These are phyloP conservation scores for Stenchaetothrips biformis DNA, from an alignment of 2,888 invertebrate genomes.

Conservation along the genomic window DNA sequence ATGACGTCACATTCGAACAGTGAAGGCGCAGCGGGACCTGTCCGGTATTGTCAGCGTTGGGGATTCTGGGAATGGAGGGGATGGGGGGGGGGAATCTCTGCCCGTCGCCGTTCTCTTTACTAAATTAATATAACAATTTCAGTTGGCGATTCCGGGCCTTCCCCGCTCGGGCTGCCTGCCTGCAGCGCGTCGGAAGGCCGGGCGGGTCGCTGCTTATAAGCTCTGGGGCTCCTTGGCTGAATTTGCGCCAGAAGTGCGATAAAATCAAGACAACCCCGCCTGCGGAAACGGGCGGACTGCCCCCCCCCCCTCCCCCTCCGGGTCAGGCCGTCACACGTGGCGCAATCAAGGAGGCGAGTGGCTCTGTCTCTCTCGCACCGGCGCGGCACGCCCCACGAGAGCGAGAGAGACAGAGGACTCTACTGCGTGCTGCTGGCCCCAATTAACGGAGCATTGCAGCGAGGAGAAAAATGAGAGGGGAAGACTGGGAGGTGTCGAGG, in stretches of 20 bases:
- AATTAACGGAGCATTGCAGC: background rate
- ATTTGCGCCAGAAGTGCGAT: conserved; percentile 24
- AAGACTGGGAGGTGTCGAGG: background rate
- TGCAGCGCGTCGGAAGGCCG: background rate
- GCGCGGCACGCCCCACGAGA: background rate
- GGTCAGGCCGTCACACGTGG: background rate
- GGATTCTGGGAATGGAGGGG: too few relatives aligned
- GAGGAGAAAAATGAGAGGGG: background rate
- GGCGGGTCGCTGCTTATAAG: conserved; percentile 16
- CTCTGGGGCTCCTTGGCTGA: background rate
- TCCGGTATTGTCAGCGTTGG: too few relatives aligned
- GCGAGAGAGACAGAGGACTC: background rate
- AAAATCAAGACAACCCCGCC: background rate
- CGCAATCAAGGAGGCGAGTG: background rate
- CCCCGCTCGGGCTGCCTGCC: background rate
- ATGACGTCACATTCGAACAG: too few relatives aligned
- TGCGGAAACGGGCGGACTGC: conserved; percentile 8
- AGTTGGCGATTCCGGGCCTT: background rate
- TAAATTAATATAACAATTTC: background rate
- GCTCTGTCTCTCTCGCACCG: background rate
- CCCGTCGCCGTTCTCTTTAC: background rate
- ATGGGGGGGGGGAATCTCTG: too few relatives aligned
- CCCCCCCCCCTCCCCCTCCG: background rate
- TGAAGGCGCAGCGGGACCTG: too few relatives aligned
- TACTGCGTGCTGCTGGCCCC: too few relatives aligned